Base-by-base conservation (phyloP, 2,797 vertebrate species). In the Xenopus petersii region DNA sequence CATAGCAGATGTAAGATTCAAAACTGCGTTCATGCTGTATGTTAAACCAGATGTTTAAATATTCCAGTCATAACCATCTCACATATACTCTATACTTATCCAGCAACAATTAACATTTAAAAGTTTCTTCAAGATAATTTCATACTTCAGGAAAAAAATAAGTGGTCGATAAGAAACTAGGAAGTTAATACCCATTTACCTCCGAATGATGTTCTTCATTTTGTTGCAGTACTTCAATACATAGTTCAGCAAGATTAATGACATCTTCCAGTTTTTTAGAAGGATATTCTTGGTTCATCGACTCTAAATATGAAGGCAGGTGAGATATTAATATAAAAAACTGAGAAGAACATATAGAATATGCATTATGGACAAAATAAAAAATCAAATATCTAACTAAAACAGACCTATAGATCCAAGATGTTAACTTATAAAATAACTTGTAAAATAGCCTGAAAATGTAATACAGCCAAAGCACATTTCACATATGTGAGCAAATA, bases 201-300 rank as follows among this genome's bases (percentile, higher is more conserved):
- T 98, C 97, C 5, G 95, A 93, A 81, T 98, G 97, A 87, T 99
- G 95, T 54, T 99, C 97, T 17, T 98, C 95, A 24, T 98, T 99
- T 86, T 99, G 97, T 86, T 98, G 97, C 69, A 99, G 86, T 56
- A 98, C 97, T 75, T 98, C 97, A 0, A 98, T 94, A 84, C 95
- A 96, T 33, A 98, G 93, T 80, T 98, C 97, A 12, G 94, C 96
- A 17, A 99, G 89, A 51, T 91, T 90, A 89, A 97, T 89, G 84
- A 95, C 91, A 81, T 98, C 96, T 86, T 95, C 94, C 81, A 98
- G 88, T 59, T 93, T 91, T 81, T 92, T 94, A 79, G 94, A 90
- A 68, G 94, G 87, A 78, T 90, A 61, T 1, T 91, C 91, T 81
- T 95, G 93, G 80, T 84, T 91, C 88, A 93, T 89, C 62, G 84